A percentile compares a stretch with the other conserved stretches of the same genome.
These are phyloP conservation scores for Aphidius ervi DNA, from an alignment of 1,140 invertebrate genomes.

Conservation along the genomic window DNA sequence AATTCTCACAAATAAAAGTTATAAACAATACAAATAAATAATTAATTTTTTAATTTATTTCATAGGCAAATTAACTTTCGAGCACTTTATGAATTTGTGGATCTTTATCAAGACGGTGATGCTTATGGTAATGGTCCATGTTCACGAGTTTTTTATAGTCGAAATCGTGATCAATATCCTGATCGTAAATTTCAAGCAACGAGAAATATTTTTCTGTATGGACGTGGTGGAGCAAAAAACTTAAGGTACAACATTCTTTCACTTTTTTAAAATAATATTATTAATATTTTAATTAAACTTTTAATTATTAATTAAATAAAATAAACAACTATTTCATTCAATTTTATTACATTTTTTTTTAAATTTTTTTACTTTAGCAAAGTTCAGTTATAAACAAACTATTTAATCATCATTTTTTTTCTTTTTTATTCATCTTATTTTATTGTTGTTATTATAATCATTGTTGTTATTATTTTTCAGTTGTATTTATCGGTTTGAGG, in stretches of 20 bases:
- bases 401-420: too few relatives aligned
- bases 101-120: constrained; percentile 78
- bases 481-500: constrained; percentile 82
- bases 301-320: neutral
- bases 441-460: too few relatives aligned
- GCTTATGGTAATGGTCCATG: constrained; percentile 65
- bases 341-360: neutral
- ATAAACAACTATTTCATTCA: neutral
- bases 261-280: constrained; percentile 12
- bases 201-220: constrained; percentile 80
- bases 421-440: too few relatives aligned
- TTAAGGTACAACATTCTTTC: constrained; percentile 58
- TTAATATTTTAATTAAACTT: neutral
- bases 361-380: neutral
- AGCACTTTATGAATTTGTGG: constrained; percentile 85
- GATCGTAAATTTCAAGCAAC: constrained; percentile 65
- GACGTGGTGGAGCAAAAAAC: constrained; percentile 75
- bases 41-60: too few relatives aligned
- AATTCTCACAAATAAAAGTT: too few relatives aligned
- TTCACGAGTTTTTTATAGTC: constrained; percentile 65
- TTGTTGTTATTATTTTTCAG: constrained; percentile 47
- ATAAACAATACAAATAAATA: too few relatives aligned
- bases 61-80: constrained; percentile 75
- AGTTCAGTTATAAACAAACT: neutral
- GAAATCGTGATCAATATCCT: constrained; percentile 54